Evolutionary conservation across 2,113 vertebrate species (phyloP).

Genomic region (Dasyornis broadbenti): DNA sequence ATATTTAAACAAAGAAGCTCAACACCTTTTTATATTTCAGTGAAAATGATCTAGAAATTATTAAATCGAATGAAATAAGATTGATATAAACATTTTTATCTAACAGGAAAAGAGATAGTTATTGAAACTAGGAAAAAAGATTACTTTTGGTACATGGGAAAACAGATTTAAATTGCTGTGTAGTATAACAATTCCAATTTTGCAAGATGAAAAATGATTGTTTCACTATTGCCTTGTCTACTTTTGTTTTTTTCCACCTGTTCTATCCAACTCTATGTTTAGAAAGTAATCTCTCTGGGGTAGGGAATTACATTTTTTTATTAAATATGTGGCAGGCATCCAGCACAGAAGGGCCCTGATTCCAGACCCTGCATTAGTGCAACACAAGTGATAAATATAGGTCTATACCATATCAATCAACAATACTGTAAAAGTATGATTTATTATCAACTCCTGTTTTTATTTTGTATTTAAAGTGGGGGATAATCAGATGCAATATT

Average conservation of each 20-base stretch:
- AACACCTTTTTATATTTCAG: neutral
- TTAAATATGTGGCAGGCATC: slow-evolving; percentile 9
- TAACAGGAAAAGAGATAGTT: neutral
- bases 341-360: neutral
- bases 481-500: neutral
- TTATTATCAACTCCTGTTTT: neutral
- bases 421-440: neutral
- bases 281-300: slow-evolving; percentile 11
- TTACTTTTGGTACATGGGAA: slow-evolving; percentile 10
- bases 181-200: slow-evolving; percentile 24
- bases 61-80: slow-evolving; percentile 26
- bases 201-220: slow-evolving; percentile 46
- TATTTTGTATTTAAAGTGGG: neutral
- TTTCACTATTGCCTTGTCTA: slow-evolving; percentile 6
- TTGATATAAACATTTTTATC: slow-evolving; percentile 22
- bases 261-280: neutral
- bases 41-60: slow-evolving; percentile 34
- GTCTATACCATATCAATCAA: neutral
- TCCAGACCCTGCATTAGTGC: neutral
- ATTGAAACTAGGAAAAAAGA: slow-evolving; percentile 9
- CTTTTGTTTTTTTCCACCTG: slow-evolving; percentile 8
- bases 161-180: slow-evolving; percentile 36
- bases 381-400: neutral
- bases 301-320: slow-evolving; percentile 20
- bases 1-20: slow-evolving; percentile 27